Evolutionary conservation across 2,797 vertebrate genomes (phyloP).

Genomic region (Notolepis coatsorum): DNA sequence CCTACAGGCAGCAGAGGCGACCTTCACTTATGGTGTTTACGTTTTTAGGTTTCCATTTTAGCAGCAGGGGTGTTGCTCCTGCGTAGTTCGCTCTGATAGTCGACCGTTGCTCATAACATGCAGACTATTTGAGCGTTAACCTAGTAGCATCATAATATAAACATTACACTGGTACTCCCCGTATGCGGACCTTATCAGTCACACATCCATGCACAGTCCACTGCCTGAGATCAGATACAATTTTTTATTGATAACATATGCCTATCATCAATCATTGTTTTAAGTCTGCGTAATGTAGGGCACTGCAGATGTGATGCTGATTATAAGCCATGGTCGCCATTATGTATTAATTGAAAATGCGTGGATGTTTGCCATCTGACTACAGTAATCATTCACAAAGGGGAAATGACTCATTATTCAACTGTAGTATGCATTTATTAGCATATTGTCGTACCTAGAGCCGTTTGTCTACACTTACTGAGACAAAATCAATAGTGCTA

Average conservation of each 20-base stretch:
- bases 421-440: slow-evolving; percentile 14
- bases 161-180: too few species aligned
- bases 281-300: too few species aligned
- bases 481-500: slow-evolving; percentile 41
- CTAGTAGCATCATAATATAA: too few species aligned
- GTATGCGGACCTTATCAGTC: too few species aligned
- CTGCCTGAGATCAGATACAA: too few species aligned
- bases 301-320: too few species aligned
- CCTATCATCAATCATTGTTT: too few species aligned
- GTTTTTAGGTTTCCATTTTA: slow-evolving; percentile 70
- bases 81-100: slow-evolving; percentile 35
- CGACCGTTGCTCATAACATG: slow-evolving; percentile 55
- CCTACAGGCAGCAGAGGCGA: slow-evolving; percentile 17
- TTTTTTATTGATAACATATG: too few species aligned
- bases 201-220: too few species aligned
- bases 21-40: slow-evolving; percentile 72
- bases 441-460: slow-evolving; percentile 42
- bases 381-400: not conserved
- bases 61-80: slow-evolving; percentile 28
- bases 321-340: too few species aligned
- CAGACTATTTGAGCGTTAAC: too few species aligned
- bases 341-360: not conserved
- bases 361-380: not conserved
- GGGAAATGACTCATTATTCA: too few species aligned
- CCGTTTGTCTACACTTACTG: not conserved